phyloP scores from a whole-genome alignment of 2,113 vertebrate species.

The Mastomys natalensis region DNA sequence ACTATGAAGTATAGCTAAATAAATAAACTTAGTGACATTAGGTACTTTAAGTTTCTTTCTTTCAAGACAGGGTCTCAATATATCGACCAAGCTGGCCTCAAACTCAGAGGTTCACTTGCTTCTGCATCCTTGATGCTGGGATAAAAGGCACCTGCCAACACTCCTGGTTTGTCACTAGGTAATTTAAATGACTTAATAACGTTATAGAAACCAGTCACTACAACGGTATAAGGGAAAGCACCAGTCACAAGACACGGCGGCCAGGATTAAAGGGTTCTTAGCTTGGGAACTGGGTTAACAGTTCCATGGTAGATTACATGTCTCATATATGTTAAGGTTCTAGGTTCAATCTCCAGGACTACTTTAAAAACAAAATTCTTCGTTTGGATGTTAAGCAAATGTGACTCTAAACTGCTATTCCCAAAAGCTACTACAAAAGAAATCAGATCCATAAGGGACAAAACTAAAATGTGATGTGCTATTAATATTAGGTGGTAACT shows the following conservation, averaged over 20 bases:
- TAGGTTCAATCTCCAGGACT: neutral
- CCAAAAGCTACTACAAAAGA: neutral
- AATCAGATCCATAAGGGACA: conserved; percentile 40
- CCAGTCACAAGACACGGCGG: neutral
- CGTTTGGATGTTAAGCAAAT: neutral
- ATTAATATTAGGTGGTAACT: conserved; percentile 11
- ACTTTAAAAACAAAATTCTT: neutral
- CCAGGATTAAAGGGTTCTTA: conserved; percentile 37
- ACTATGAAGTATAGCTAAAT: neutral
- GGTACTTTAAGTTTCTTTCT: neutral
- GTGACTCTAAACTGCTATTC: conserved; percentile 39
- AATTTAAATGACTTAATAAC: conserved; percentile 34
- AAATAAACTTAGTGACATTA: neutral
- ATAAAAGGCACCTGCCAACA: neutral
- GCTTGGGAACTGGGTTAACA: neutral
- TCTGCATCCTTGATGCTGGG: neutral
- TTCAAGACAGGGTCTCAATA: neutral
- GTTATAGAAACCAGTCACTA: conserved; percentile 25
- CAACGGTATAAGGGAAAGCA: neutral
- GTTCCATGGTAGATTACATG: neutral
- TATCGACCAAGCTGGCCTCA: neutral
- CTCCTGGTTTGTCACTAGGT: neutral
- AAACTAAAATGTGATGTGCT: conserved; percentile 32
- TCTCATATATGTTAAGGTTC: neutral
- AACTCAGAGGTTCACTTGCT: neutral